A percentile compares a stretch with the other conserved stretches of the same genome.
Conservation (phyloP, 2,113 vertebrate species). For the Myotis davidii region DNA sequence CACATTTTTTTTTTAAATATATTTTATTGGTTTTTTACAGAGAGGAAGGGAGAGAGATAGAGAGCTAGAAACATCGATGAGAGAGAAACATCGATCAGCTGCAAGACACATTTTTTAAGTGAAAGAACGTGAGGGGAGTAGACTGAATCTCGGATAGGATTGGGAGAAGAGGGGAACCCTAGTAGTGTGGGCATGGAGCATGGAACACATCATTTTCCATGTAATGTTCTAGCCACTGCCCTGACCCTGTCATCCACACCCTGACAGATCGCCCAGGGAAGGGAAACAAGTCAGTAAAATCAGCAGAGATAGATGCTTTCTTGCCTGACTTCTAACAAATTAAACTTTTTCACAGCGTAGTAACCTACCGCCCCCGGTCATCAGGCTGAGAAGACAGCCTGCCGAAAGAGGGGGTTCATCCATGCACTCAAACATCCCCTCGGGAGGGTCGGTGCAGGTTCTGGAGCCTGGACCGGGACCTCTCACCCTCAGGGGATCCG, state of each 20-base stretch:
- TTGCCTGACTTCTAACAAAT: constrained; percentile 50
- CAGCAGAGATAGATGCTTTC: constrained; percentile 32
- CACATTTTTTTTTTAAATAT: constrained; percentile 56
- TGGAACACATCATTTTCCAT: constrained; percentile 5
- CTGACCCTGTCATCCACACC: constrained; percentile 59
- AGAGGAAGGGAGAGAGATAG: no score
- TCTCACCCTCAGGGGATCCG: neutral
- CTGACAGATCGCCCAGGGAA: constrained; percentile 25
- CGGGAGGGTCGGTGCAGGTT: neutral
- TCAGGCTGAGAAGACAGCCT: neutral
- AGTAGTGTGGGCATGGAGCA: neutral
- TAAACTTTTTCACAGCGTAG: constrained; percentile 18
- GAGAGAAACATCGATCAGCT: no score
- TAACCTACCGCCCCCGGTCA: neutral
- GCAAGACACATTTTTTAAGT: constrained; percentile 52
- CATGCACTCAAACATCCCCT: neutral
- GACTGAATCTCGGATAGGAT: neutral
- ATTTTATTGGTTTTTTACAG: no score
- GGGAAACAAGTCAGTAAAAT: constrained; percentile 53
- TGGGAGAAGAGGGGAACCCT: neutral
- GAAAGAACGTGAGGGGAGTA: neutral
- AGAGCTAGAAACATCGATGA: no score
- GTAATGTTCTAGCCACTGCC: neutral
- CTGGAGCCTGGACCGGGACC: neutral
- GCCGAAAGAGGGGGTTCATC: neutral